Conservation (phyloP, 2,113 vertebrate species). For the Oenanthe melanoleuca region DNA sequence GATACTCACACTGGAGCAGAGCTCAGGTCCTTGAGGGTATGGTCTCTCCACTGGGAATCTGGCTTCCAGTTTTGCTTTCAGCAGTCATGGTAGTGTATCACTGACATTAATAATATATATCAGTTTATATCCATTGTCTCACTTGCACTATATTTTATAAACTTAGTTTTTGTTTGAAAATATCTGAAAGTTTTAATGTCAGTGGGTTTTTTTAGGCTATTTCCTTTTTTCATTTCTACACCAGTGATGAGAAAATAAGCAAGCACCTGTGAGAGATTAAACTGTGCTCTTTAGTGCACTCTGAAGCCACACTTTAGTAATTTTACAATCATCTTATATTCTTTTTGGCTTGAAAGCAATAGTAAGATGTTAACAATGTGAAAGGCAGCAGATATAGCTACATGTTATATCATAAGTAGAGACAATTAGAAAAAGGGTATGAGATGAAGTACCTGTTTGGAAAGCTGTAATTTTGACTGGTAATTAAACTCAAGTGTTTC, state of each 20-base stretch:
- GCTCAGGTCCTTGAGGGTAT: not conserved
- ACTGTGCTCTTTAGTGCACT: not conserved
- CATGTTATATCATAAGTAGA: slow-evolving; percentile 70
- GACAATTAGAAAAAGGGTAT: slow-evolving; percentile 72
- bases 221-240: slow-evolving; percentile 15
- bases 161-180: not conserved
- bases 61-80: not conserved
- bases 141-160: not conserved
- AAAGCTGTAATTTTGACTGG: slow-evolving; percentile 75
- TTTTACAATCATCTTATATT: slow-evolving; percentile 44
- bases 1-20: not conserved
- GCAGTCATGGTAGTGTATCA: not conserved
- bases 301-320: slow-evolving; percentile 40
- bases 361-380: slow-evolving; percentile 63
- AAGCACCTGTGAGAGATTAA: not conserved
- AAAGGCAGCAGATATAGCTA: slow-evolving; percentile 66
- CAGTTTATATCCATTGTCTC: not conserved
- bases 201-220: not conserved
- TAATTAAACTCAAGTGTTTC: slow-evolving; percentile 82
- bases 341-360: slow-evolving; percentile 46
- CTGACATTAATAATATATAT: not conserved
- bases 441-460: slow-evolving; percentile 75
- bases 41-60: not conserved
- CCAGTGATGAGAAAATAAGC: not conserved
- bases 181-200: not conserved